Evolutionary conservation across 2,888 invertebrate genomes (phyloP), one percentile per base, ranked within the genome.

Genomic region (Cyclophora punctaria): DNA sequence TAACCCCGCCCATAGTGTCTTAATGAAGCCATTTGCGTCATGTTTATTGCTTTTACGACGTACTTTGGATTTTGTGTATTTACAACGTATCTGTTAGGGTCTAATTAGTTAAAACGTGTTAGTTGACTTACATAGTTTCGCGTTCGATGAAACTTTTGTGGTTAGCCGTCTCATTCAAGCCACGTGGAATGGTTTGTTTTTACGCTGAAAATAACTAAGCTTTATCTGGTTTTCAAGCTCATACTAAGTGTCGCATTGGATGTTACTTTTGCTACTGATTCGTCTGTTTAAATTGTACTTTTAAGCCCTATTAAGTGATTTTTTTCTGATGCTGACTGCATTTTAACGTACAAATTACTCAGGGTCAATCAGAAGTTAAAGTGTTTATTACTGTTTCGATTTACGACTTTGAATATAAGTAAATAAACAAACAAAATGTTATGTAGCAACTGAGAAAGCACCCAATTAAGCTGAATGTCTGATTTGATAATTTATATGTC

Each of bases 1-100:
- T 5, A 72, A 74, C 79, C 67, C 80, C 83, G 80, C 82, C 82
- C 72, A 70, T 37, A 37, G 64, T 60, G 70, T 71, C 72, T 79
- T 88, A 88, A 87, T 88, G 86, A 87, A 87, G 81, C 78, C 78
- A 79, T 88, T 88, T 83, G 67, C 75, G 86, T 87, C 87, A 85
- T 77, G 75, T 86, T 86, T 87, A 86, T 86, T 81, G 78, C 83
- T 78, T 83, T 88, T 81, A 86, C 76, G 80, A 77, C 77, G 78
- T 75, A 79, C 82, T 73, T 74, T 65, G 79, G 84, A 82, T 84
- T 85, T 84, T 76, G 78, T 75, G 70, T 74, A 87, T 85, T 87
- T 87, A 86, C 73, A 80, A 77, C 73, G 74, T 72, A 79, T 75
- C 75, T 74, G 69, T 76, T 66, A 75, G 62, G 67, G 49, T 61